phyloP scores from a whole-genome alignment of 1,140 invertebrate genomes.

The Delia radicum region DNA sequence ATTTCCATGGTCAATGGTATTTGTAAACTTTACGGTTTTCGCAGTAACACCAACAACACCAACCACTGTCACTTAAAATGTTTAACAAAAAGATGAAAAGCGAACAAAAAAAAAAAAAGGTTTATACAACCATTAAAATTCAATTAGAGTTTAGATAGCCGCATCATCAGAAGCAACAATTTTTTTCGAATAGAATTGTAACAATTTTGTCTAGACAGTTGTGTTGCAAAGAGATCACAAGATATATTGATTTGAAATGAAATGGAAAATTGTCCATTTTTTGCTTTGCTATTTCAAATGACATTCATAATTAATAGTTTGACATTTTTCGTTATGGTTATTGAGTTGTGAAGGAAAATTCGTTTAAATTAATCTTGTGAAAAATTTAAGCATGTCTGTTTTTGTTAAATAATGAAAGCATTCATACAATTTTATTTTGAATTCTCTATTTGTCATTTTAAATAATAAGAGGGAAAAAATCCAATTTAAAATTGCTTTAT shows the following conservation, averaged over 20 bases:
- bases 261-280: conserved; percentile 15
- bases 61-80: not conserved
- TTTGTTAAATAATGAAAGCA: not conserved
- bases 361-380: not conserved
- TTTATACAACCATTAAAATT: conserved; percentile 18
- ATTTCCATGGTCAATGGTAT: conserved; percentile 20
- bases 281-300: not conserved
- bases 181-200: not conserved
- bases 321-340: not conserved
- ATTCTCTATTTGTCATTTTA: not conserved
- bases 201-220: conserved; percentile 11
- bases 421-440: no score
- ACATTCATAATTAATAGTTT: conserved; percentile 19
- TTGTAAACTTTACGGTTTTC: conserved; percentile 11
- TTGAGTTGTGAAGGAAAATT: not conserved
- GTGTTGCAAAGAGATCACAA: not conserved
- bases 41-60: not conserved
- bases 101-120: not conserved
- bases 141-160: not conserved
- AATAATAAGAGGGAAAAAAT: not conserved
- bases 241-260: conserved; percentile 17
- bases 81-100: not conserved
- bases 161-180: not conserved
- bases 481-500: conserved; percentile 12
- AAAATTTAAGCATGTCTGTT: not conserved